Evolutionary conservation across 1,140 invertebrate genomes (phyloP).

Genomic region (Sipha flava): DNA sequence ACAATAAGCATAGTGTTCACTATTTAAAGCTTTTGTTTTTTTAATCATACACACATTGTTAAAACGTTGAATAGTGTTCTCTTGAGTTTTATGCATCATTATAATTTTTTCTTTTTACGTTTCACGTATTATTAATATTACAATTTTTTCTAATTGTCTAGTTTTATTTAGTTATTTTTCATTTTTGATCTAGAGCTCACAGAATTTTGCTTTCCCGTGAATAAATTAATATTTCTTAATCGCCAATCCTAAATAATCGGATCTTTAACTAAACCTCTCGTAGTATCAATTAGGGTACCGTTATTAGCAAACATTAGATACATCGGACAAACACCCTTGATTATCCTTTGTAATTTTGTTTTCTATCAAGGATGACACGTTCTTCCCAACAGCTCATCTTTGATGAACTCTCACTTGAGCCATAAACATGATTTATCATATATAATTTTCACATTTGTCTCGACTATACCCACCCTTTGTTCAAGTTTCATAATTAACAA

Average conservation of each 20-base stretch:
- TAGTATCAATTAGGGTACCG: constrained; percentile 7
- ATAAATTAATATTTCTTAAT: constrained; percentile 7
- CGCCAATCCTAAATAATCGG: not conserved
- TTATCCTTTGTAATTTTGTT: constrained; percentile 2
- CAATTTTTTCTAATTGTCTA: too few species aligned
- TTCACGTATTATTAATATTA: too few species aligned
- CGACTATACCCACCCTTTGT: too few species aligned
- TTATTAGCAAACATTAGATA: constrained; percentile 1
- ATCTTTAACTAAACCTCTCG: not conserved
- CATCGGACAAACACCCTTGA: not conserved
- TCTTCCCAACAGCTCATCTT: not conserved
- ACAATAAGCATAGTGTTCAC: too few species aligned
- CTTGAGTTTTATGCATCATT: too few species aligned
- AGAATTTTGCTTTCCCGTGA: not conserved
- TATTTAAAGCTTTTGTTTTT: too few species aligned
- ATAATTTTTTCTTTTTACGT: too few species aligned
- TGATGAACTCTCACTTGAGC: not conserved
- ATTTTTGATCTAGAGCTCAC: not conserved
- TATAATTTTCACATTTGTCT: not conserved
- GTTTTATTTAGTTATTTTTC: too few species aligned
- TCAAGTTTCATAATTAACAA: too few species aligned
- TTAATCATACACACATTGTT: too few species aligned
- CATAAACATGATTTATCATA: not conserved
- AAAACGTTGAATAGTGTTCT: too few species aligned
- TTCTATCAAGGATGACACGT: not conserved